A percentile compares a stretch with the other conserved stretches of the same genome.
Conservation (phyloP, 2,113 vertebrate species). For the Sakesphorus luctuosus region DNA sequence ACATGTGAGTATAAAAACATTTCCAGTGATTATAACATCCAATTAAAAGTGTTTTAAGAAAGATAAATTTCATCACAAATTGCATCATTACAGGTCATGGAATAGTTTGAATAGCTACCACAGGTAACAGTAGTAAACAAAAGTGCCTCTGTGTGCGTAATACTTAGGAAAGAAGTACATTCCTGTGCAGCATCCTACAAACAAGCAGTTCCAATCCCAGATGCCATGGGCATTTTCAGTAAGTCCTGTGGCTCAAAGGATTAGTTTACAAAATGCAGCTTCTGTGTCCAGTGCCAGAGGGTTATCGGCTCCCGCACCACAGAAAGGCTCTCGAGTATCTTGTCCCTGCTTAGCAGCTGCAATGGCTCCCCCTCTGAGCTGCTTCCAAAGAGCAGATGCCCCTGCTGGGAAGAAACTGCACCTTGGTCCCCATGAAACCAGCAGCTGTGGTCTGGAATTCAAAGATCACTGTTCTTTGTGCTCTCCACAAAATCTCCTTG, state of each 20-base stretch:
- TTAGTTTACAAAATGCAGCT: slow-evolving; percentile 47
- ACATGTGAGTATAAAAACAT: slow-evolving; percentile 55
- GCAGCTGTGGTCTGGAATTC: slow-evolving; percentile 48
- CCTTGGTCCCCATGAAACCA: slow-evolving; percentile 1
- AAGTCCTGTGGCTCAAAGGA: slow-evolving; percentile 32
- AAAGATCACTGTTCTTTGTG: not conserved
- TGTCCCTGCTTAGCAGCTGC: not conserved
- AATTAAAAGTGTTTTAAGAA: slow-evolving; percentile 45
- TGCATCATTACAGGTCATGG: slow-evolving; percentile 25
- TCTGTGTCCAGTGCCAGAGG: slow-evolving; percentile 28
- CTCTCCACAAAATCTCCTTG: slow-evolving; percentile 1
- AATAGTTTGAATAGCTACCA: slow-evolving; percentile 49
- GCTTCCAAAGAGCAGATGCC: slow-evolving; percentile 21
- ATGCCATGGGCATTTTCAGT: slow-evolving; percentile 26
- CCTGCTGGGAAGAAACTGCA: slow-evolving; percentile 45
- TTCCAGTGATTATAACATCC: slow-evolving; percentile 49
- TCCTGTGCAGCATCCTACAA: slow-evolving; percentile 8
- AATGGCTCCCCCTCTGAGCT: slow-evolving; percentile 36
- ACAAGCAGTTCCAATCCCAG: slow-evolving; percentile 8
- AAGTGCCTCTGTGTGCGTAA: slow-evolving; percentile 56
- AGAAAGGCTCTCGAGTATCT: not conserved
- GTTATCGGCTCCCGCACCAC: not conserved
- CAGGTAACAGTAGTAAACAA: slow-evolving; percentile 47
- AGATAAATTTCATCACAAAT: slow-evolving; percentile 54
- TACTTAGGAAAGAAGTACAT: not conserved